Percentiles rank a stretch among this genome's conserved stretches.
phyloP scores from a whole-genome alignment of 2,888 invertebrate species.

The Ethmia dodecea region DNA sequence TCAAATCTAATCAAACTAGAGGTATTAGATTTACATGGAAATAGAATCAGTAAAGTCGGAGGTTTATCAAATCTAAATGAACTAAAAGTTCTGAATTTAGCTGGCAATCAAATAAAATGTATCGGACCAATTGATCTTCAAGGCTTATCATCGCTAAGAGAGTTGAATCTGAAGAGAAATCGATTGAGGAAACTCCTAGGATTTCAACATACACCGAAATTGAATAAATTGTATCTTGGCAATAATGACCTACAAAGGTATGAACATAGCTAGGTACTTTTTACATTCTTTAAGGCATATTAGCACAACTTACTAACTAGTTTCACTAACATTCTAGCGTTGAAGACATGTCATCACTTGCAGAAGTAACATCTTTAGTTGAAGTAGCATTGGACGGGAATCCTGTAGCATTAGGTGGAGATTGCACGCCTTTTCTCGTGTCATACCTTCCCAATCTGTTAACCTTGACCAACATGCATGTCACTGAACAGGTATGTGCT shows the following conservation, averaged over 20 bases:
- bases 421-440: constrained; percentile 89
- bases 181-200: constrained; percentile 87
- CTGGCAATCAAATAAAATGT: constrained; percentile 91
- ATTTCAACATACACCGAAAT: constrained; percentile 85
- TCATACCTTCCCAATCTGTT: constrained; percentile 86
- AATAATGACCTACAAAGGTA: constrained; percentile 85
- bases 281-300: background rate
- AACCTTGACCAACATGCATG: constrained; percentile 86
- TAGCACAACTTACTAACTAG: background rate
- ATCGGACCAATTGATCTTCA: constrained; percentile 87
- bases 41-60: constrained; percentile 86
- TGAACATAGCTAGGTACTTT: constrained; percentile 1
- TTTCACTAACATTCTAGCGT: constrained; percentile 72
- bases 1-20: constrained; percentile 86
- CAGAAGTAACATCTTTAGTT: constrained; percentile 84
- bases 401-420: constrained; percentile 87
- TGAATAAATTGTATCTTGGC: constrained; percentile 89
- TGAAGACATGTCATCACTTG: constrained; percentile 91
- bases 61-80: constrained; percentile 84
- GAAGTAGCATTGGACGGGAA: constrained; percentile 94
- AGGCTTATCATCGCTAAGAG: constrained; percentile 87
- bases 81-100: constrained; percentile 93
- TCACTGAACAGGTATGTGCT: constrained; percentile 86
- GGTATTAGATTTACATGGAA: constrained; percentile 95
- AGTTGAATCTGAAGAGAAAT: constrained; percentile 93